phyloP scores from a whole-genome alignment of 2,888 invertebrate genomes.

The Limnephilus auricula region DNA sequence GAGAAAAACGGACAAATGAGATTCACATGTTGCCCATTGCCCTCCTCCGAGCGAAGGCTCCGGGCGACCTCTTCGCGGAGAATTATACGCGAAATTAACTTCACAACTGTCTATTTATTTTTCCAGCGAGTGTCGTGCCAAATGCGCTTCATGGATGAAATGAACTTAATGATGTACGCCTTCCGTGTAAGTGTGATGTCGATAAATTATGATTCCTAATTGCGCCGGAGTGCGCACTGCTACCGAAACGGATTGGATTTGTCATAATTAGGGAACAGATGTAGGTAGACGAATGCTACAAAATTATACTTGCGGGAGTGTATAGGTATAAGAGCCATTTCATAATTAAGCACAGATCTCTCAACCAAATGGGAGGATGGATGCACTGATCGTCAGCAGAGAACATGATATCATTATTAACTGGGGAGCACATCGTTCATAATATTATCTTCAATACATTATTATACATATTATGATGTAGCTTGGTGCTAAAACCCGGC shows the following conservation, averaged over 20 bases:
- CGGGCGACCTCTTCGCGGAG: neutral
- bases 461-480: no score
- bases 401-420: neutral
- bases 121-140: slow-evolving; percentile 11
- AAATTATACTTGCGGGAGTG: neutral
- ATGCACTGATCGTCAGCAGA: neutral
- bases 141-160: slow-evolving; percentile 50
- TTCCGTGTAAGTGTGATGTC: slow-evolving; percentile 46
- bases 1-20: slow-evolving; percentile 58
- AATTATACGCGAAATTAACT: slow-evolving; percentile 50
- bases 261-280: slow-evolving; percentile 46
- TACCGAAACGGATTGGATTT: slow-evolving; percentile 39
- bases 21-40: slow-evolving; percentile 51
- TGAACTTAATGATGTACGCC: slow-evolving; percentile 54
- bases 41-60: slow-evolving; percentile 6
- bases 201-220: slow-evolving; percentile 59
- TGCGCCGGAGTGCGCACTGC: slow-evolving; percentile 19
- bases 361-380: neutral
- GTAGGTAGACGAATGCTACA: slow-evolving; percentile 29
- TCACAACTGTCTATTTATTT: slow-evolving; percentile 27
- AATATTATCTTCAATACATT: neutral
- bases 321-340: neutral
- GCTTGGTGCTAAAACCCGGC: no score
- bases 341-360: slow-evolving; percentile 2
- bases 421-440: neutral